Evolutionary conservation across 2,113 vertebrate species (phyloP).

Genomic region (Xenopus borealis): DNA sequence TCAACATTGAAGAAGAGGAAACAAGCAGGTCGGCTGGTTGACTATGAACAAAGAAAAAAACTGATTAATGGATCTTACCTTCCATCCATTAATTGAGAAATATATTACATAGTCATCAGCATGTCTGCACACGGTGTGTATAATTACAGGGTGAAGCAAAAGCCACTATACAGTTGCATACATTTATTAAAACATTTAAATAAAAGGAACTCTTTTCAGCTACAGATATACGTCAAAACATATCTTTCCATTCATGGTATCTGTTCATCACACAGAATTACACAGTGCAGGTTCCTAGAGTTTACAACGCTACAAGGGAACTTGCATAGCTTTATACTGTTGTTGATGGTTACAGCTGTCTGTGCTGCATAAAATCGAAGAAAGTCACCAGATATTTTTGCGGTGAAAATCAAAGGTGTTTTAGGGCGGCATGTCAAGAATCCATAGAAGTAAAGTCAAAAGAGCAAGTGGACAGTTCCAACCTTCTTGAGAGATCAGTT

Average conservation of each 20-base stretch:
- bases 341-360: neutral
- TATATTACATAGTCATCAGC: slow-evolving; percentile 1
- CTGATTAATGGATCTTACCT: neutral
- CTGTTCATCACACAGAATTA: neutral
- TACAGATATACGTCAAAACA: slow-evolving; percentile 23
- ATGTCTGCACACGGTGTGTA: slow-evolving; percentile 1
- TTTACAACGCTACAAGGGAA: neutral
- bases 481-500: neutral
- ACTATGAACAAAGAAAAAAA: neutral
- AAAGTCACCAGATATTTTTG: neutral
- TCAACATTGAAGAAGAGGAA: slow-evolving; percentile 8
- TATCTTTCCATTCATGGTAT: neutral
- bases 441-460: neutral
- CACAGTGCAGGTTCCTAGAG: neutral
- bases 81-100: slow-evolving; percentile 16
- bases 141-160: slow-evolving; percentile 35
- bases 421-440: neutral
- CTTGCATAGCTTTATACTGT: neutral
- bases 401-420: neutral
- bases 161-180: slow-evolving; percentile 43
- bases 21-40: neutral
- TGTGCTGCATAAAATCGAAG: neutral
- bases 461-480: neutral
- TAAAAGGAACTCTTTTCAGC: slow-evolving; percentile 3
- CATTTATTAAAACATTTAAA: slow-evolving; percentile 31